Evolutionary conservation across 2,888 invertebrate species (phyloP), one percentile per base, ranked within the genome.

Genomic region (Ypsolopha scabrella): DNA sequence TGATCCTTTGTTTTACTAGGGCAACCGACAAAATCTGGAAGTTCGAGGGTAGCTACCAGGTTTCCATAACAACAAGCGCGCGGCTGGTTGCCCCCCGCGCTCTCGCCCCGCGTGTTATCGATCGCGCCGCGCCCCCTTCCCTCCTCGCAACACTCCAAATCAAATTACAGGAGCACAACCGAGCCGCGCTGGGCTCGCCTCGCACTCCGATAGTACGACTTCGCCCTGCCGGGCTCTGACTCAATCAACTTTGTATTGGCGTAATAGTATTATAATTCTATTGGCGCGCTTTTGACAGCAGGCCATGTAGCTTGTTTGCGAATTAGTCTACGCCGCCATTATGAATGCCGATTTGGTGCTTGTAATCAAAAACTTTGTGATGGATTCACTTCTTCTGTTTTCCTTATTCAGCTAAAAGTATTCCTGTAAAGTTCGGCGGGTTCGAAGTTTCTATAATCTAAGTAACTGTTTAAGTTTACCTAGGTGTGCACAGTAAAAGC

Each of bases 231-330:
- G 10, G 48, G 24, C 52, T 55, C 58, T 59, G 62, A 62, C 64
- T 80, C 79, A 80, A 83, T 83, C 81, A 82, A 81, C 79, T 77
- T 75, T 76, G 76, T 80, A 80, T 79, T 68, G 76, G 70, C 72
- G 73, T 80, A 81, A 81, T 81, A 80, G 81, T 80, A 83, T 85
- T 83, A 83, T 82, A 82, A 85, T 82, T 82, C 74, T 73, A 80
- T 83, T 78, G 75, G 72, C 79, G 75, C 72, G 78, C 78, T 78
- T 80, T 80, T 77, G 70, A 73, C 70, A 72, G 72, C 66, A 64
- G 64, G 68, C 70, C 68, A 65, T 61, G 53, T 73, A 67, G 74
- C 70, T 75, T 78, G 79, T 80, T 80, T 78, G 75, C 68, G 71
- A 79, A 78, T 78, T 74, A 74, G 36, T 63, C 59, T 67, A 67